Percentiles rank a stretch among this genome's conserved stretches.
Evolutionary conservation across 2,113 vertebrate genomes (phyloP).

Genomic region (Paradoxurus hermaphroditus): DNA sequence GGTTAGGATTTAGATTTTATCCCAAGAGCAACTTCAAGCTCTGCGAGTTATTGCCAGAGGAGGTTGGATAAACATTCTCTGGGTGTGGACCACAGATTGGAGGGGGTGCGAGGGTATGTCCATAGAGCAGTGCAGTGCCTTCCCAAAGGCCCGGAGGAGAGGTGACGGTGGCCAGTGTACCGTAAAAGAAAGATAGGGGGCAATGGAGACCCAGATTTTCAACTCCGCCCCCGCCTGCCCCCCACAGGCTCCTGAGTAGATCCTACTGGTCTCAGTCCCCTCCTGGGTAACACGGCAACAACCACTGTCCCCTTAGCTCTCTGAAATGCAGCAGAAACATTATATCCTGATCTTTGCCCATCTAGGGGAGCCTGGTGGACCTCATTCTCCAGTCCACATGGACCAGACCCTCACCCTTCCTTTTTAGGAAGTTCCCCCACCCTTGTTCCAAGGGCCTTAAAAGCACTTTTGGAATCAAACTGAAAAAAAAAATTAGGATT

Average conservation of each 20-base stretch:
- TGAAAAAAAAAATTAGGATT: not conserved
- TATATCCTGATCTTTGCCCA: accelerated
- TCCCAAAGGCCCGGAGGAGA: not conserved
- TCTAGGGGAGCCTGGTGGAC: accelerated
- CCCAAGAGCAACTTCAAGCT: not conserved
- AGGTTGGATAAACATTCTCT: not conserved
- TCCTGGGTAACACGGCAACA: not conserved
- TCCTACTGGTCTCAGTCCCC: not conserved
- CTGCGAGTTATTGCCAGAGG: not conserved
- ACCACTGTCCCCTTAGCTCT: not conserved
- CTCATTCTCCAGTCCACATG: accelerated
- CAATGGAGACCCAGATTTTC: not conserved
- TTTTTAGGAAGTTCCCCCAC: not conserved
- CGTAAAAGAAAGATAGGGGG: not conserved
- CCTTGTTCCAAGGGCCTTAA: not conserved
- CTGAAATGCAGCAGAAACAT: accelerated
- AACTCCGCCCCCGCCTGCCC: not conserved
- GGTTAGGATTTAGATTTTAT: not conserved
- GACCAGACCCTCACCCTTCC: not conserved
- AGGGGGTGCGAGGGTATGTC: not conserved
- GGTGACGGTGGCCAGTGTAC: not conserved
- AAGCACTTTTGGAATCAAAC: not conserved
- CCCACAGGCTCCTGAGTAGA: no score
- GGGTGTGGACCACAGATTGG: not conserved
- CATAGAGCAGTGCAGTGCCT: not conserved